phyloP scores from a whole-genome alignment of 2,797 vertebrate species.

The Alcedo atthis region DNA sequence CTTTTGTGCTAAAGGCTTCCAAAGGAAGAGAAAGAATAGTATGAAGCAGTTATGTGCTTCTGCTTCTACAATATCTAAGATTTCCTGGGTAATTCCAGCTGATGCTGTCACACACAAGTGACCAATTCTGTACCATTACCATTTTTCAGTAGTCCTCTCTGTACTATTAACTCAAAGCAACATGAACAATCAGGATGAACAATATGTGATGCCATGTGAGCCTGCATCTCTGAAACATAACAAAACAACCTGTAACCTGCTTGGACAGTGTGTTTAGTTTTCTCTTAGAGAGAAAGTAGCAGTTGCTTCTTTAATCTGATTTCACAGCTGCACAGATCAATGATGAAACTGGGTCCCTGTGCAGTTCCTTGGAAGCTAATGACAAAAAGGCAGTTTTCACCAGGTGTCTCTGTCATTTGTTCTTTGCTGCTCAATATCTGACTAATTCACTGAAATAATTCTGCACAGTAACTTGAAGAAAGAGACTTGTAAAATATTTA shows the following conservation, averaged over 20 bases:
- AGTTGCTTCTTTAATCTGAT: background rate
- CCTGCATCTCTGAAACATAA: background rate
- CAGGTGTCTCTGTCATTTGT: background rate
- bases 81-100: background rate
- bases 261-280: background rate
- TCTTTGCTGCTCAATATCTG: background rate
- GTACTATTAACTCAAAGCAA: background rate
- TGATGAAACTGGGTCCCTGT: background rate
- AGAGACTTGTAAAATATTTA: background rate
- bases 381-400: background rate
- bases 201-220: background rate
- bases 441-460: background rate
- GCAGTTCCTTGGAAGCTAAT: background rate
- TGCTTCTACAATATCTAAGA: background rate
- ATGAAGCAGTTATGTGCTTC: background rate
- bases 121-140: background rate
- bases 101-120: background rate
- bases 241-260: background rate
- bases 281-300: background rate
- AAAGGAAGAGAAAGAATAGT: background rate
- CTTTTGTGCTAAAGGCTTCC: background rate
- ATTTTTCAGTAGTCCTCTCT: background rate
- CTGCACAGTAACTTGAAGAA: background rate
- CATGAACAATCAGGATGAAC: background rate
- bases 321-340: background rate